These are phyloP conservation scores for Plebejus melissa DNA, from an alignment of 2,888 invertebrate genomes.

Conservation along the genomic window DNA sequence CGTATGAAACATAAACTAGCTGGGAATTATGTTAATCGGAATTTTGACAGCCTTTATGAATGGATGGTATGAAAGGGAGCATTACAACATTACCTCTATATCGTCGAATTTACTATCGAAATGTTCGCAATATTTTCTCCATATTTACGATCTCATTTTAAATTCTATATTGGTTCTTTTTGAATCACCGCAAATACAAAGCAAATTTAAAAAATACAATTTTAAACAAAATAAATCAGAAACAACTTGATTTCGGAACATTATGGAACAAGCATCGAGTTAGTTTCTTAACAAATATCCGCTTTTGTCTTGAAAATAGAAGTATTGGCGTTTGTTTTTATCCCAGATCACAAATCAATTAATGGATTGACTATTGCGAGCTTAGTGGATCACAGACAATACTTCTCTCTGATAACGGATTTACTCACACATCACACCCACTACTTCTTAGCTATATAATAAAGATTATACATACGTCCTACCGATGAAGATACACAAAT, in stretches of 20 bases:
- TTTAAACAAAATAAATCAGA: background rate
- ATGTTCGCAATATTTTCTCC: constrained; percentile 5
- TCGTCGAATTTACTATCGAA: constrained; percentile 15
- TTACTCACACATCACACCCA: background rate
- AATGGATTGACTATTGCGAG: constrained; percentile 22
- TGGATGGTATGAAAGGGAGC: constrained; percentile 11
- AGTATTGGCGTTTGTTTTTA: background rate
- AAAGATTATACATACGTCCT: background rate
- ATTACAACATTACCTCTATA: constrained; percentile 20
- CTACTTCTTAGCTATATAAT: background rate
- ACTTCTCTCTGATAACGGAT: constrained; percentile 14
- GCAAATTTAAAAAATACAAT: background rate
- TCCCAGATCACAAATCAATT: constrained; percentile 19
- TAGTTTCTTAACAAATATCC: background rate
- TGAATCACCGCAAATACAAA: background rate
- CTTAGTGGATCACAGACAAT: constrained; percentile 22
- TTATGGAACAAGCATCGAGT: background rate
- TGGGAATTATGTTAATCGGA: background rate
- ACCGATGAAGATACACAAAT: too few relatives aligned
- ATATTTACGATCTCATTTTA: constrained; percentile 4
- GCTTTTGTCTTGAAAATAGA: background rate
- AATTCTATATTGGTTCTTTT: constrained; percentile 18
- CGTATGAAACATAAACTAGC: constrained; percentile 11
- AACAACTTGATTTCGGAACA: too few relatives aligned
- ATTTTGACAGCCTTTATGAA: constrained; percentile 20